These are phyloP conservation scores for Pteromalus puparum DNA, from an alignment of 1,140 invertebrate species.

Conservation along the genomic window DNA sequence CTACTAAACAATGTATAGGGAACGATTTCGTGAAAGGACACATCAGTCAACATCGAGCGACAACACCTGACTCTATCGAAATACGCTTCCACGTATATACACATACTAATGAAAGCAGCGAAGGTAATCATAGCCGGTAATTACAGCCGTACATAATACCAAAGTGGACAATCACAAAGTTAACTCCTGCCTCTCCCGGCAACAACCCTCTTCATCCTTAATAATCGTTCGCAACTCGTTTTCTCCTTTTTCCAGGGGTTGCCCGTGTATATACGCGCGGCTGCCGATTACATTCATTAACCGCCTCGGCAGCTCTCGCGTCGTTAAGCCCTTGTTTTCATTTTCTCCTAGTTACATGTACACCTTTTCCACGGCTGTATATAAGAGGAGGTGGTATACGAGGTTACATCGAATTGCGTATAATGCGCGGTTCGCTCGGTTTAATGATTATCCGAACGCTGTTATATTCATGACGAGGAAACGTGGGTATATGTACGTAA, in stretches of 20 bases:
- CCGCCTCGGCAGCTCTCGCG: background rate
- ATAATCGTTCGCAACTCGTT: background rate
- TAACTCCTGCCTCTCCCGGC: background rate
- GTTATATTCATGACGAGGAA: background rate
- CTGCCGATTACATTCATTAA: slow-evolving; percentile 28
- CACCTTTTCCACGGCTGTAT: background rate
- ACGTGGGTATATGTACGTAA: background rate
- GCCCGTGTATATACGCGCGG: background rate
- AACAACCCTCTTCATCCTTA: background rate
- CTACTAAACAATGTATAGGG: too few relatives aligned
- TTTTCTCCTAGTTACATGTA: slow-evolving; percentile 1
- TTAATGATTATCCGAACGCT: background rate
- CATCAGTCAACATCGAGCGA: too few relatives aligned
- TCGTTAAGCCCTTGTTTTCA: slow-evolving; percentile 21
- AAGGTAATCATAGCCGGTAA: background rate
- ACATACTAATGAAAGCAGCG: background rate
- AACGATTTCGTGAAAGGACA: too few relatives aligned
- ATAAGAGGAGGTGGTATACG: background rate
- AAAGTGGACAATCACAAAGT: background rate
- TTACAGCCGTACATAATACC: background rate
- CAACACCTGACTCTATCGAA: too few relatives aligned
- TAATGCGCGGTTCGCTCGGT: background rate
- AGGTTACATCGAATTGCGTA: too few relatives aligned
- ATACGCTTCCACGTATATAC: too few relatives aligned
- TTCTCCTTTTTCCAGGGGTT: slow-evolving; percentile 9